Percentiles rank a stretch among this genome's conserved stretches.
Conservation (phyloP, 2,113 vertebrate genomes). For the Aegithalos caudatus region DNA sequence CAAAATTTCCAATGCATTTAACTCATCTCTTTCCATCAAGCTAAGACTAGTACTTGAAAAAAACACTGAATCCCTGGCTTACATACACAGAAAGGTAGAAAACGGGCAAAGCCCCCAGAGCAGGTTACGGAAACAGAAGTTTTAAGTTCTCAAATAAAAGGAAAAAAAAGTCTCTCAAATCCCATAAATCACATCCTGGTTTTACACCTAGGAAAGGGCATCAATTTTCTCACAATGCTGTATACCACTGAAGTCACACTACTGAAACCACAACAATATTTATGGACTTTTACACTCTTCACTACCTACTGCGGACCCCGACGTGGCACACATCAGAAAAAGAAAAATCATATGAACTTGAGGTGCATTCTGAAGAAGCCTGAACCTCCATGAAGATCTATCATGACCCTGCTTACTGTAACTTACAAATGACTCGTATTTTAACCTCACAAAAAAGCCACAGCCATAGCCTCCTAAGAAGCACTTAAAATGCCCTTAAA, state of each 20-base stretch:
- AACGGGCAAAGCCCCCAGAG: background rate
- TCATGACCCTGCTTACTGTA: background rate
- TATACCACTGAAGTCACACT: background rate
- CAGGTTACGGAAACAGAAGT: background rate
- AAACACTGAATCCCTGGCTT: background rate
- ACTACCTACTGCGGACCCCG: background rate
- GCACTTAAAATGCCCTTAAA: background rate
- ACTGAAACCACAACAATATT: background rate
- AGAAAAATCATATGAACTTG: accelerated
- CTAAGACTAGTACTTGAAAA: background rate
- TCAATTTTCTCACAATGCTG: background rate
- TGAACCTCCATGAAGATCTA: background rate
- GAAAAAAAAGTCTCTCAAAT: background rate
- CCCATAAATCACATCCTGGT: background rate
- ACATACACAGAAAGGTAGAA: background rate
- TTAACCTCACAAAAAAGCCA: background rate
- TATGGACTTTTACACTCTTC: background rate
- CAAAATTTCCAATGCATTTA: background rate
- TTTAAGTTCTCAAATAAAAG: background rate
- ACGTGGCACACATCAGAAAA: background rate
- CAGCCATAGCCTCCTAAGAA: background rate
- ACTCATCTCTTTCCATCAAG: background rate
- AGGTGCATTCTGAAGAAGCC: background rate
- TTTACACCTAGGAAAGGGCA: background rate
- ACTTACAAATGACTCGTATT: background rate